Percentiles rank a stretch among this genome's conserved stretches.
These are phyloP conservation scores for Genyomyrus donnyi DNA, from an alignment of 2,113 vertebrate genomes.

Conservation along the genomic window DNA sequence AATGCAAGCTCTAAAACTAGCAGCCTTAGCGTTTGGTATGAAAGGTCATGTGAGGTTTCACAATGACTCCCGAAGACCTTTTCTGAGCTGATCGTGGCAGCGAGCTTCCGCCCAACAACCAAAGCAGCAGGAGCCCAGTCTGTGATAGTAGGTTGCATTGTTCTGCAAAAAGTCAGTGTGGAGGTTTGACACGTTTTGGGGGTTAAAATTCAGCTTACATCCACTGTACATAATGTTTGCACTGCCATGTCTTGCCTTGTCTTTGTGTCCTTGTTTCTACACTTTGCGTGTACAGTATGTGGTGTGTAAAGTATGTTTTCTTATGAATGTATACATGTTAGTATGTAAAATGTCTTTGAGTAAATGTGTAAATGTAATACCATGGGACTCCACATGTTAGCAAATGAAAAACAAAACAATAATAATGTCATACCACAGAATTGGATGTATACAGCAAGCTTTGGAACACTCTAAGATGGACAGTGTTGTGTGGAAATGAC, in stretches of 20 bases:
- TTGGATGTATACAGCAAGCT: neutral
- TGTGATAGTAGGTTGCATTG: neutral
- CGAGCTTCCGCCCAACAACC: neutral
- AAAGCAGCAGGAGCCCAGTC: neutral
- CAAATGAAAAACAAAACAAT: too few relatives aligned
- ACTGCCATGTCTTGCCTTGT: too few relatives aligned
- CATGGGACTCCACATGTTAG: too few relatives aligned
- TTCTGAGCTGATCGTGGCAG: neutral
- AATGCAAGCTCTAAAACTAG: neutral
- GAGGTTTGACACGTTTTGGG: too few relatives aligned
- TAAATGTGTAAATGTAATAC: too few relatives aligned
- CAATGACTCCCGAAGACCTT: neutral
- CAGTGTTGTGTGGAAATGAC: neutral
- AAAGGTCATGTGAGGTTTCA: neutral
- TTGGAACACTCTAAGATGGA: neutral
- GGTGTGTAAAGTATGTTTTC: too few relatives aligned
- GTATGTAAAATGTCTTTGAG: too few relatives aligned
- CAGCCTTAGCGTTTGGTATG: neutral
- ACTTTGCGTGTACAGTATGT: too few relatives aligned
- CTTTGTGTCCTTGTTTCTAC: too few relatives aligned
- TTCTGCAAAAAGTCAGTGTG: neutral
- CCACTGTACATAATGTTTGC: too few relatives aligned
- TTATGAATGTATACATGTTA: too few relatives aligned
- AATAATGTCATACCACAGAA: neutral
- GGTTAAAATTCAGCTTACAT: too few relatives aligned